Evolutionary conservation across 2,113 vertebrate species (phyloP).

Genomic region (Garra rufa): DNA sequence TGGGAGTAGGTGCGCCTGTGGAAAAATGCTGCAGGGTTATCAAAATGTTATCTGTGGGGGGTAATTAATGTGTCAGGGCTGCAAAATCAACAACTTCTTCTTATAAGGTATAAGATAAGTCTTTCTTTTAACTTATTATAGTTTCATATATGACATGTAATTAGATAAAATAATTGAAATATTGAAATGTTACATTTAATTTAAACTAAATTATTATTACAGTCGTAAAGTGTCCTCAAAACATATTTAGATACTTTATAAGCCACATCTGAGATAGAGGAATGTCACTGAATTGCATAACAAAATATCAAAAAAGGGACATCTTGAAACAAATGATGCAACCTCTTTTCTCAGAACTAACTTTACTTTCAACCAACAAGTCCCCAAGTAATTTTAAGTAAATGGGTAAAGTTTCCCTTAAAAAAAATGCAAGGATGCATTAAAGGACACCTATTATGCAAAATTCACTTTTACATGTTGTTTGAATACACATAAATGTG

Average conservation of each 20-base stretch:
- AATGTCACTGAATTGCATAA: neutral
- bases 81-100: neutral
- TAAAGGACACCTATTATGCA: too few species aligned
- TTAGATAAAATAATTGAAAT: neutral
- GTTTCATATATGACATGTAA: neutral
- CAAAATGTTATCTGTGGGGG: neutral
- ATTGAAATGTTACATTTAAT: too few species aligned
- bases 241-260: neutral
- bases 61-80: slow-evolving; percentile 5
- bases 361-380: neutral
- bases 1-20: neutral
- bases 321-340: slow-evolving; percentile 10
- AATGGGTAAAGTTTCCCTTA: neutral
- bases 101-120: neutral
- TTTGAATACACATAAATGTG: too few species aligned
- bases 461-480: too few species aligned
- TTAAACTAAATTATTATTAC: neutral
- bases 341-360: neutral
- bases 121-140: neutral
- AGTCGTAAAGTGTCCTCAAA: neutral
- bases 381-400: neutral
- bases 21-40: slow-evolving; percentile 34
- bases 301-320: neutral
- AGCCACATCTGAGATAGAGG: neutral
- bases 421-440: too few species aligned